A percentile compares a stretch with the other conserved stretches of the same genome.
Evolutionary conservation across 2,113 vertebrate species (phyloP).

Genomic region (Toxotes chatareus): DNA sequence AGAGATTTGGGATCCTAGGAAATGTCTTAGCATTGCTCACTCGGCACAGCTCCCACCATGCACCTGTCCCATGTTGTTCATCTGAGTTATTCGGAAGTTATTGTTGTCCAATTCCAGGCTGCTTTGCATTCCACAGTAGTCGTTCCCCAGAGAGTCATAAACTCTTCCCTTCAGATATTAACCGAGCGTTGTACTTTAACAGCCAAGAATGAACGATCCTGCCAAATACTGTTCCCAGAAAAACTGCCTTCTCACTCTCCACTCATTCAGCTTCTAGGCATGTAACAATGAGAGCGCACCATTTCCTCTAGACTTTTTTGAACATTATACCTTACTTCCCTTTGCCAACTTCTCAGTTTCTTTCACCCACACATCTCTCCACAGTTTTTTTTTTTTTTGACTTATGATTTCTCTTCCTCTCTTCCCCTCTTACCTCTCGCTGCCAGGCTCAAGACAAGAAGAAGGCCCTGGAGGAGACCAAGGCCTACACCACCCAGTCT

Average conservation of each 20-base stretch:
- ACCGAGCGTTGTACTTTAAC: slow-evolving; percentile 21
- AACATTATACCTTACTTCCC: slow-evolving; percentile 16
- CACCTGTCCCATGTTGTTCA: slow-evolving; percentile 63
- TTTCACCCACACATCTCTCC: slow-evolving; percentile 33
- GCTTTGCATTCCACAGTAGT: slow-evolving; percentile 26
- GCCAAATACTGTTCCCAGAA: slow-evolving; percentile 20
- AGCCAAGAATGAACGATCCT: background rate
- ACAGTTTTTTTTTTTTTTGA: slow-evolving; percentile 32
- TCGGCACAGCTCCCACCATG: slow-evolving; percentile 63
- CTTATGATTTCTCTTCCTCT: slow-evolving; percentile 21
- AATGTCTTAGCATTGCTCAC: slow-evolving; percentile 68
- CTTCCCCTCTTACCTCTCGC: slow-evolving; percentile 27
- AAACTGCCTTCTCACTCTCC: slow-evolving; percentile 12
- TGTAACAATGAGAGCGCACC: slow-evolving; percentile 24
- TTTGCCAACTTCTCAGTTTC: slow-evolving; percentile 38
- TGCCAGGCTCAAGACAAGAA: slow-evolving; percentile 97
- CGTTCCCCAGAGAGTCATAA: background rate
- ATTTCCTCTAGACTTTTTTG: slow-evolving; percentile 38
- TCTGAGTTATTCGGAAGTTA: slow-evolving; percentile 34
- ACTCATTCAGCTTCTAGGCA: slow-evolving; percentile 26
- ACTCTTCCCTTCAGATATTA: slow-evolving; percentile 15
- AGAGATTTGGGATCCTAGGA: slow-evolving; percentile 56
- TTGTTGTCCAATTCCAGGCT: slow-evolving; percentile 39
- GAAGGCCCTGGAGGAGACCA: slow-evolving; percentile 99
- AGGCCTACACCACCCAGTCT: slow-evolving; percentile 99